phyloP scores from a whole-genome alignment of 2,113 vertebrate species.

The Sander lucioperca region DNA sequence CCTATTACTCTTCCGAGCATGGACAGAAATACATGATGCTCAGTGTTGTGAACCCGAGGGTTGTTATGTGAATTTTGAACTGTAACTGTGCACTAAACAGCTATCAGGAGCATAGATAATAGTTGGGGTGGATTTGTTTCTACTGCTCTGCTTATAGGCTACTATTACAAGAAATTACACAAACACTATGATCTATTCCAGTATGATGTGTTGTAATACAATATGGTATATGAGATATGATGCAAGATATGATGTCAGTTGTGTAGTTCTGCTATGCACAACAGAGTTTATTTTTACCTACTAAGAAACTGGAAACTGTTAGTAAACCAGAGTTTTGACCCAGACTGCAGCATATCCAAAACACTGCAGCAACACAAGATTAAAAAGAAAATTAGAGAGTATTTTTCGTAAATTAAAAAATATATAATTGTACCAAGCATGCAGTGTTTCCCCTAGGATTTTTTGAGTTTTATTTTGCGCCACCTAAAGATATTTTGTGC shows the following conservation, averaged over 20 bases:
- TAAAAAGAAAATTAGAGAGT: background rate
- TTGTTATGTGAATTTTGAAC: background rate
- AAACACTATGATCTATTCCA: background rate
- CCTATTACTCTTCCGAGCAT: constrained; percentile 42
- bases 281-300: background rate
- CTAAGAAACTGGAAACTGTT: background rate
- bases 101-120: background rate
- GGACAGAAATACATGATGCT: constrained; percentile 40
- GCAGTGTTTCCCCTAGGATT: no score
- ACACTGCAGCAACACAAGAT: background rate
- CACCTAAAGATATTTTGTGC: no score
- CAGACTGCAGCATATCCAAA: background rate
- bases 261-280: background rate
- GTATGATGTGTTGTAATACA: background rate
- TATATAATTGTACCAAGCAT: no score
- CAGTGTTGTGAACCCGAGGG: constrained; percentile 4
- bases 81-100: background rate
- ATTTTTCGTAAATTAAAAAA: no score
- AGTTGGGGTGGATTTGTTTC: background rate
- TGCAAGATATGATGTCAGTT: background rate
- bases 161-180: background rate
- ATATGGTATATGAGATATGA: background rate
- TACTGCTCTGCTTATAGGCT: background rate
- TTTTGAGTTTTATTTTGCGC: no score
- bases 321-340: background rate